Evolutionary conservation across 1,140 invertebrate species (phyloP), one percentile per base, ranked within the genome.

Genomic region (Chymomyza costata): DNA sequence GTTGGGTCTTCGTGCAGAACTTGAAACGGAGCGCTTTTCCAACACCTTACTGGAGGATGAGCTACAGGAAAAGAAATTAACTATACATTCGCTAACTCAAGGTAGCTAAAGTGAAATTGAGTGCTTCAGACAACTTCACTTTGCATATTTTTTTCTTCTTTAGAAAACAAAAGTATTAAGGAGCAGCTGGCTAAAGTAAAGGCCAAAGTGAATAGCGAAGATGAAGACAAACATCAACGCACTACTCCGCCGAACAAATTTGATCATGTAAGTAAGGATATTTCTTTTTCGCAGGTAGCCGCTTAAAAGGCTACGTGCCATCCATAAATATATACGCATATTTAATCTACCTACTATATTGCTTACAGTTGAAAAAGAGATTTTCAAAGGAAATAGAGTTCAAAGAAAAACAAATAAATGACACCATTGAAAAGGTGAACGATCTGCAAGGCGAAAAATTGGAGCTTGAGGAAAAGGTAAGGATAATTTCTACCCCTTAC

Each of bases 21-120:
- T 84, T 10, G 68, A 81, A 49, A 67, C 83, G 1, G 71, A 82
- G 28, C 35, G 64, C 0, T 83, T 82, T 57, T 83, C 83, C 18
- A 85, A 67, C 17, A 62, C 48, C n/a, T 43, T 70, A 0, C 37
- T 84, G 3, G 83, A 83, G 25, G 56, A 76, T 16, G 81, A 84
- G 50, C 61, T 82, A 1, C 11, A 58, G 13, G 74, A 83, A 39
- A 66, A 65, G 2, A 18, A 46, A 6, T 11, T 55, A 0, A 69
- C n/a, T 74, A 25, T 3, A 0, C 47, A 57, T 8, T 38, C 49
- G 0, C 45, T 74, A 0, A 45, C 3, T n/a, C 51, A 41, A 47
- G 65, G 65, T 69, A 54, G n/a, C 3, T 34, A 34, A 34, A 34
- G 32, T 34, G n/a, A 34, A 8, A 34, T 8, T 34, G n/a, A 34